A percentile compares a stretch with the other conserved stretches of the same genome.
phyloP scores from a whole-genome alignment of 2,888 invertebrate genomes.

The Caenorhabditis becei region DNA sequence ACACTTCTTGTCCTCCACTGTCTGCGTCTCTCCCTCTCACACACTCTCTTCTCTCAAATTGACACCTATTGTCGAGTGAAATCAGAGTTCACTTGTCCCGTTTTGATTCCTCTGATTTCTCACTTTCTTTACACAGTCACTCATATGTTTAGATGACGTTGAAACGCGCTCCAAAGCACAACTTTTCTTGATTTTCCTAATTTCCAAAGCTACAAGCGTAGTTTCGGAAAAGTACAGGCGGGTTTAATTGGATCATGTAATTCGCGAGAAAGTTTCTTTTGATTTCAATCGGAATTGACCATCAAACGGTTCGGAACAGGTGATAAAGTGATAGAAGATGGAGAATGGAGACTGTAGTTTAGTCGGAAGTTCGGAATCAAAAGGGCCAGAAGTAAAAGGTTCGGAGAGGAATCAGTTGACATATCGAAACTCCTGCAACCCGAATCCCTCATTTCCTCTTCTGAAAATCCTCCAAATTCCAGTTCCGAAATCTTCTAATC shows the following conservation, averaged over 20 bases:
- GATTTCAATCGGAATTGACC: background rate
- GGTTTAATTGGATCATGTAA: background rate
- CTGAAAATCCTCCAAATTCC: no score
- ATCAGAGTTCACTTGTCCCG: slow-evolving; percentile 2
- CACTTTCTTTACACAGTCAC: background rate
- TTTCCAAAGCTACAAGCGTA: background rate
- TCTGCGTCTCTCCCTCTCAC: background rate
- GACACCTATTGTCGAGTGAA: background rate
- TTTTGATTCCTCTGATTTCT: background rate
- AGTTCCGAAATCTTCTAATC: no score
- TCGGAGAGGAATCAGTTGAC: no score
- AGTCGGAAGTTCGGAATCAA: no score
- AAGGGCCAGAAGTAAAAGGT: no score
- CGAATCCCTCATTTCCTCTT: no score
- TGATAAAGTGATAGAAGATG: no score
- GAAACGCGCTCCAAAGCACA: background rate
- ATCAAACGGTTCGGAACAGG: background rate
- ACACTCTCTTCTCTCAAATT: background rate
- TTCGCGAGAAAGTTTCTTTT: no score
- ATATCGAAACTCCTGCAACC: no score
- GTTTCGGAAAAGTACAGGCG: background rate
- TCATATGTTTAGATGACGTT: background rate
- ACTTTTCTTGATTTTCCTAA: background rate
- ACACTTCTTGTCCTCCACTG: background rate
- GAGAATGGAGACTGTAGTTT: no score